A percentile compares a stretch with the other conserved stretches of the same genome.
phyloP scores from a whole-genome alignment of 2,797 vertebrate genomes.

The Momotus momota region DNA sequence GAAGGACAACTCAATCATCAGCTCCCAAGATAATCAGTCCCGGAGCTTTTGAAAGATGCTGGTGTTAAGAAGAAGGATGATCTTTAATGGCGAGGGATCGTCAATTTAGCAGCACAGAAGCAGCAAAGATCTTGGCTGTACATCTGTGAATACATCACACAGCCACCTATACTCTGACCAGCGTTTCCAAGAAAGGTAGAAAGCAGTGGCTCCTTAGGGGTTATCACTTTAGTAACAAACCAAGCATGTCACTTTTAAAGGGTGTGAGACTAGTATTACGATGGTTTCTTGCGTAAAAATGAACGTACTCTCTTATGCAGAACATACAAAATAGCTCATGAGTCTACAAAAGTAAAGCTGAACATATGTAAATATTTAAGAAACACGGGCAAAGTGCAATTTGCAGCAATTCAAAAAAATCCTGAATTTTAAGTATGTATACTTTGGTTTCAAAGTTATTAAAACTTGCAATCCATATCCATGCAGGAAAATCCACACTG shows the following conservation, averaged over 20 bases:
- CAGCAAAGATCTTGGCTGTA: neutral
- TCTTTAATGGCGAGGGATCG: neutral
- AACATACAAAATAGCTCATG: neutral
- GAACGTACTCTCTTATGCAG: neutral
- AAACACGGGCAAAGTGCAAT: neutral
- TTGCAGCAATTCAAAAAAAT: neutral
- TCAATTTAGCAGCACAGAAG: neutral
- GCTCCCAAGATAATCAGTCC: neutral
- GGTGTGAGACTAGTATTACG: neutral
- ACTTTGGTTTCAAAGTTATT: neutral
- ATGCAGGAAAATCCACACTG: neutral
- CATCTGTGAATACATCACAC: rapidly evolving
- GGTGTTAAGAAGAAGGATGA: neutral
- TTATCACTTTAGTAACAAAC: neutral
- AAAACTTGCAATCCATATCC: neutral
- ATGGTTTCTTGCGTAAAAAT: neutral
- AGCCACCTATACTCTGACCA: neutral
- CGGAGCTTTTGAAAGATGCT: neutral
- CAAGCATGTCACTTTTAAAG: neutral
- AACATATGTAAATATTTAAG: neutral
- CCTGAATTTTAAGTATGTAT: neutral
- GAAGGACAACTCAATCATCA: neutral
- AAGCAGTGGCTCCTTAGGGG: neutral
- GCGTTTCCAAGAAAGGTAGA: neutral
- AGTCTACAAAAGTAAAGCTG: neutral